phyloP scores from a whole-genome alignment of 2,797 vertebrate species.

The Leptatherina wallacei region DNA sequence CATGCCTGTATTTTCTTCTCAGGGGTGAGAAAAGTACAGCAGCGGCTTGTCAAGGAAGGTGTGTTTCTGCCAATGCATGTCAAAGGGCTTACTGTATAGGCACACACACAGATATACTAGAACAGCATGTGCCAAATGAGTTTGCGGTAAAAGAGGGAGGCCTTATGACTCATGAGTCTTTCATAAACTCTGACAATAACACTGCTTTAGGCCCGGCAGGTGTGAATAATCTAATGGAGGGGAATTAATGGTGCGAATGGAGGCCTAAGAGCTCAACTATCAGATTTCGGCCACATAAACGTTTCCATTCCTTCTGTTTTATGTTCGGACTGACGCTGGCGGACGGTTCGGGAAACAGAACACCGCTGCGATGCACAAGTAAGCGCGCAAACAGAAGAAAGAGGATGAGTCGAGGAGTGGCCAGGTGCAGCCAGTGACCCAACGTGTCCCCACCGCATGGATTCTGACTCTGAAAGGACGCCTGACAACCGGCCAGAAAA shows the following conservation, averaged over 20 bases:
- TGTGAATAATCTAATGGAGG: constrained; percentile 46
- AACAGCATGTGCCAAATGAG: constrained; percentile 37
- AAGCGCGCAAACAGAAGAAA: constrained; percentile 22
- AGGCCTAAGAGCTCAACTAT: constrained; percentile 33
- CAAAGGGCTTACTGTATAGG: constrained; percentile 44
- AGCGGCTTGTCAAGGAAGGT: constrained; percentile 61
- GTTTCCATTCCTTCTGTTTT: constrained; percentile 1
- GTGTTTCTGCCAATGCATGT: constrained; percentile 56
- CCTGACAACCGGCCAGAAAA: constrained; percentile 55
- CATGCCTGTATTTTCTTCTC: constrained; percentile 64
- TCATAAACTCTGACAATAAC: constrained; percentile 31
- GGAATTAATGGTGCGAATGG: constrained; percentile 30
- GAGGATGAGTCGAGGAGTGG: constrained; percentile 35
- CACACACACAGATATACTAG: constrained; percentile 4
- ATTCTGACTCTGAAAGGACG: constrained; percentile 66
- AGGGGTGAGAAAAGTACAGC: constrained; percentile 72
- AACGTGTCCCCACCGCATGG: constrained; percentile 52
- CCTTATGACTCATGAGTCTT: constrained; percentile 26
- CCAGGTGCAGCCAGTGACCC: constrained; percentile 73
- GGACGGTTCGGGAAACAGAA: constrained; percentile 12
- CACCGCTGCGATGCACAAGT: neutral
- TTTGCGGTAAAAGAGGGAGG: constrained; percentile 40
- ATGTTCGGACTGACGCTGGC: neutral
- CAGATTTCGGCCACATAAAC: constrained; percentile 31
- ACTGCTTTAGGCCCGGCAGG: constrained; percentile 47